These are phyloP conservation scores for Cataglyphis hispanica DNA, from an alignment of 1,140 invertebrate species.

Conservation along the genomic window DNA sequence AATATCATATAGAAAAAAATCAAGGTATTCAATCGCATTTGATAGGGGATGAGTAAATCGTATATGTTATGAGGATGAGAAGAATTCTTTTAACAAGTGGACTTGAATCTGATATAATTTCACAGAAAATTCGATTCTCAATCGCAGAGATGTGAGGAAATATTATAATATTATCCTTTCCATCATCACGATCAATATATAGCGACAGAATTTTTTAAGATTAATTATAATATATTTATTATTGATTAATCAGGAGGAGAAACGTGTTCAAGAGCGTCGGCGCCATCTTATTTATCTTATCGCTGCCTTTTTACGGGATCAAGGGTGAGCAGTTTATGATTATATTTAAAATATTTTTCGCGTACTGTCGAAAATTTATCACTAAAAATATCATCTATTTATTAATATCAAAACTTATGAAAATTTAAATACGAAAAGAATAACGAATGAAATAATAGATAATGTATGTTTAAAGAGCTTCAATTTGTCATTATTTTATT, in stretches of 20 bases:
- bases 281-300: conserved; percentile 93
- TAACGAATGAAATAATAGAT: not conserved
- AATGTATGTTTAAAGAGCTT: too few relatives aligned
- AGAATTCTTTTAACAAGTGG: too few relatives aligned
- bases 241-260: conserved; percentile 86
- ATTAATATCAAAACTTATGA: not conserved
- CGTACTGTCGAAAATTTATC: not conserved
- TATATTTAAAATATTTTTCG: not conserved
- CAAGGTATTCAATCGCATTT: too few relatives aligned
- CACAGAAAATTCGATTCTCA: too few relatives aligned
- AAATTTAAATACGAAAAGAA: not conserved
- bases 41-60: too few relatives aligned
- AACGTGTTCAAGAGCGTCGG: conserved; percentile 89
- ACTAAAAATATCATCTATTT: not conserved
- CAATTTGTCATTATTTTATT: too few relatives aligned
- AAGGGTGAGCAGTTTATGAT: conserved; percentile 87
- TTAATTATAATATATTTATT: conserved; percentile 67
- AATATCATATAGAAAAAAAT: too few relatives aligned
- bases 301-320: conserved; percentile 91
- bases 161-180: not conserved
- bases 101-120: too few relatives aligned
- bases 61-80: too few relatives aligned
- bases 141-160: too few relatives aligned
- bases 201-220: too few relatives aligned
- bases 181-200: not conserved